Base-by-base conservation (phyloP, 2,888 invertebrate genomes). In the Drosophila buzzatii region DNA sequence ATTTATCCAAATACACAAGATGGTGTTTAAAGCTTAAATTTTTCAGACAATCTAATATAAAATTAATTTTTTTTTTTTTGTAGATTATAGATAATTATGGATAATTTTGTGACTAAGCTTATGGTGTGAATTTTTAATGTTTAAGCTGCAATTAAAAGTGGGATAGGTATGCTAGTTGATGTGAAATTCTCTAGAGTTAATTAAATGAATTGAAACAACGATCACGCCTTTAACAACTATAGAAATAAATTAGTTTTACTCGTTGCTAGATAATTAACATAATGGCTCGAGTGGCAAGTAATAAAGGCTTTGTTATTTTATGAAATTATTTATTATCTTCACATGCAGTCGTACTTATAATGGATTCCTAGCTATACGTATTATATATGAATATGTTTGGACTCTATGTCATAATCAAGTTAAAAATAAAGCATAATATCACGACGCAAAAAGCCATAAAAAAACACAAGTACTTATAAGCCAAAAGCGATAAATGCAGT, bases 361-460 rank as follows among this genome's bases (percentile, higher is more conserved):
- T 20, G n/a, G 35, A 41, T 58, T 27, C 51, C 52, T 16, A n/a
- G 44, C 20, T 8, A 35, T 6, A 47, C 20, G 31, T 57, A 52
- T 27, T 6, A 8, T 52, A 39, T 39, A 39, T 35, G 33, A 33
- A 23, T 44, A 57, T 61, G 51, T 51, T 61, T 51, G 56, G 51
- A 69, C 37, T 41, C 51, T 66, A 76, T 86, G 71, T 49, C 82
- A 79, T 72, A 84, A 87, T 82, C 70, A 71, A 82, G 73, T 88
- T 85, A 81, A 78, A 87, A 80, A 84, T 87, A 83, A 74, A 78
- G 72, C 80, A 84, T 70, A 84, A 76, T 79, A 81, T 69, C 55
- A 76, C 79, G 69, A 78, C 65, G 63, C 63, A 61, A 59, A 61
- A 65, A 33, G n/a, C 42, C 49, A 59, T 59, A 27, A 31, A 60